Conservation (phyloP, 2,797 vertebrate species). For the Threskiornis aethiopicus region DNA sequence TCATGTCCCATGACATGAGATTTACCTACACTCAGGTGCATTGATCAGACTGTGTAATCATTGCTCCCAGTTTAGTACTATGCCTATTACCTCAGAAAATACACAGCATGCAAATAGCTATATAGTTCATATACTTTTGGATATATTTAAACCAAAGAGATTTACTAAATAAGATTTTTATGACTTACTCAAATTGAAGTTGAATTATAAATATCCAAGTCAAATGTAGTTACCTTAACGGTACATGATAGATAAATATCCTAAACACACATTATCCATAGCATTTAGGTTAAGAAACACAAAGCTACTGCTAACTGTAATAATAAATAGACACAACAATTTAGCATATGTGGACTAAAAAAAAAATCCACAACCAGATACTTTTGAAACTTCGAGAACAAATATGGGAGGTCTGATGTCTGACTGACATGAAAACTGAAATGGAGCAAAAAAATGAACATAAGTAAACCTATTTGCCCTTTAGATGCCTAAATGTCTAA, state of each 20-base stretch:
- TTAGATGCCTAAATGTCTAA: not conserved
- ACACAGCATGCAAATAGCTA: not conserved
- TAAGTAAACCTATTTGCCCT: not conserved
- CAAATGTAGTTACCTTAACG: not conserved
- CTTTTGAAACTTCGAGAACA: not conserved
- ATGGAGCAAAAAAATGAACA: not conserved
- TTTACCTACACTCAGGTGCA: not conserved
- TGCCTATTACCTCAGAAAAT: not conserved
- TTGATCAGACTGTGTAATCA: not conserved
- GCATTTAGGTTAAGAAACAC: not conserved
- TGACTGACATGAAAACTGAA: not conserved
- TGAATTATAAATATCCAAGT: not conserved
- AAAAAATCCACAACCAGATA: not conserved
- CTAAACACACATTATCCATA: not conserved
- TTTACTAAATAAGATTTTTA: not conserved
- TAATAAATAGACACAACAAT: not conserved
- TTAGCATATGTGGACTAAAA: not conserved
- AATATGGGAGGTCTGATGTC: not conserved
- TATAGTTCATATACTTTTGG: not conserved
- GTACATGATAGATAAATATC: not conserved
- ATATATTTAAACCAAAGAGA: not conserved
- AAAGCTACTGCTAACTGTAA: not conserved
- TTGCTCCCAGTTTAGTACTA: not conserved
- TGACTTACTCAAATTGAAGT: not conserved
- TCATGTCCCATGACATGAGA: accelerated